phyloP scores from a whole-genome alignment of 2,888 invertebrate genomes.

The Phengaris arion region DNA sequence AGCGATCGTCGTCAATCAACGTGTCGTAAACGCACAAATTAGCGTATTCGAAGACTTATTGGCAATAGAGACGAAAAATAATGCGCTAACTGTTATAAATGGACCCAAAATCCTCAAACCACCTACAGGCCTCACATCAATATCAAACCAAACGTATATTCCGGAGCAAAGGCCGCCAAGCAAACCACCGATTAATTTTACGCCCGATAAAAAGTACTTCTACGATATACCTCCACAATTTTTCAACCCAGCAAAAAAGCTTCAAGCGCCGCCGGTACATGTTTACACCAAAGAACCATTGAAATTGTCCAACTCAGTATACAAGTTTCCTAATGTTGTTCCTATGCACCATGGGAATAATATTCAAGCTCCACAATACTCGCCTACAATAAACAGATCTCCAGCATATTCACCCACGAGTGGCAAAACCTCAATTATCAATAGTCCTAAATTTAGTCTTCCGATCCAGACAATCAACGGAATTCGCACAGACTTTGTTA shows the following conservation, averaged over 20 bases:
- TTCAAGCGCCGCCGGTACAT: slow-evolving; percentile 47
- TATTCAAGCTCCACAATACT: slow-evolving; percentile 22
- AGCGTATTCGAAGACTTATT: slow-evolving; percentile 58
- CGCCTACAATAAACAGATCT: slow-evolving; percentile 29
- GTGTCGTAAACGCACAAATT: slow-evolving; percentile 59
- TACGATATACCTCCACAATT: slow-evolving; percentile 51
- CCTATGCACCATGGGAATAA: slow-evolving; percentile 48
- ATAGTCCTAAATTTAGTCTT: slow-evolving; percentile 59
- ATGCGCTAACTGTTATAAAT: slow-evolving; percentile 58
- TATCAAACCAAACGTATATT: slow-evolving; percentile 49
- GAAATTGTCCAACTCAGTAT: slow-evolving; percentile 56
- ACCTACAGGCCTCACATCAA: slow-evolving; percentile 33
- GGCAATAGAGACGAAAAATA: slow-evolving; percentile 63
- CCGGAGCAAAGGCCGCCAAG: slow-evolving; percentile 55
- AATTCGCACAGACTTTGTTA: slow-evolving; percentile 59
- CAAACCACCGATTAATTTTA: slow-evolving; percentile 58
- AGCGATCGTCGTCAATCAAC: slow-evolving; percentile 69
- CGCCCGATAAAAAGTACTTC: slow-evolving; percentile 52
- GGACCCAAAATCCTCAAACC: slow-evolving; percentile 57
- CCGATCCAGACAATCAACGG: slow-evolving; percentile 69
- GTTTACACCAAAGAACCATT: slow-evolving; percentile 52
- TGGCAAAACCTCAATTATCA: slow-evolving; percentile 50
- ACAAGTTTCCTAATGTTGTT: slow-evolving; percentile 61
- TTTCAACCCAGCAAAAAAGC: slow-evolving; percentile 50
- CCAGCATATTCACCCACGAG: slow-evolving; percentile 52